These are phyloP conservation scores for Drosophila paracracens DNA, from an alignment of 2,888 invertebrate genomes.

Conservation along the genomic window DNA sequence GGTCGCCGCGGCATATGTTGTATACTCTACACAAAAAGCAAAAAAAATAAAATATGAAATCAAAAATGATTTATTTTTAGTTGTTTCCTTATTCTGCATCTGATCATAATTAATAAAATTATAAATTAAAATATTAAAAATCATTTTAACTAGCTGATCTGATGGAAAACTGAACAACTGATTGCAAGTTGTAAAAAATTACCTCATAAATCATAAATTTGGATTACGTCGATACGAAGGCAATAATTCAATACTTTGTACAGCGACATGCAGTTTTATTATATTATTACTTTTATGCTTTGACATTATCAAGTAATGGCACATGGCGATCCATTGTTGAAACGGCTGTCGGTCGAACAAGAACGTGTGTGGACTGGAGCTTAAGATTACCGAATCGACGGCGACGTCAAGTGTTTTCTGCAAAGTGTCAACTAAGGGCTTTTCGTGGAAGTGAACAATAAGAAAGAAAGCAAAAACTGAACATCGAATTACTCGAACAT, in stretches of 20 bases:
- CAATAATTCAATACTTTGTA: slow-evolving; percentile 14
- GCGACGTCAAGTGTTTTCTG: slow-evolving; percentile 23
- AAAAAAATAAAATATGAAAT: background rate
- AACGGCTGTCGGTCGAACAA: slow-evolving; percentile 24
- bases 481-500: slow-evolving; percentile 19
- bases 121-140: too few relatives aligned
- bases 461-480: slow-evolving; percentile 6
- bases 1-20: slow-evolving; percentile 27
- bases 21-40: slow-evolving; percentile 18
- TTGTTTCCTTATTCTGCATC: background rate
- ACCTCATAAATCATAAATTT: slow-evolving; percentile 15
- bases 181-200: slow-evolving; percentile 2
- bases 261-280: slow-evolving; percentile 1
- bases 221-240: slow-evolving; percentile 10
- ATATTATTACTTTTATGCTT: background rate
- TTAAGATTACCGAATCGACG: slow-evolving; percentile 50
- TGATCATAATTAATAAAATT: background rate
- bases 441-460: slow-evolving; percentile 42
- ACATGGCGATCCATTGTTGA: slow-evolving; percentile 36
- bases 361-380: slow-evolving; percentile 45
- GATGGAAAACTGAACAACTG: background rate
- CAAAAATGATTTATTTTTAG: slow-evolving; percentile 11
- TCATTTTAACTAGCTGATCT: background rate
- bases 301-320: slow-evolving; percentile 8
- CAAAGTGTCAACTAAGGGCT: slow-evolving; percentile 66